These are phyloP conservation scores for Lasioglossum lativentre DNA, from an alignment of 2,888 invertebrate genomes.

Conservation along the genomic window DNA sequence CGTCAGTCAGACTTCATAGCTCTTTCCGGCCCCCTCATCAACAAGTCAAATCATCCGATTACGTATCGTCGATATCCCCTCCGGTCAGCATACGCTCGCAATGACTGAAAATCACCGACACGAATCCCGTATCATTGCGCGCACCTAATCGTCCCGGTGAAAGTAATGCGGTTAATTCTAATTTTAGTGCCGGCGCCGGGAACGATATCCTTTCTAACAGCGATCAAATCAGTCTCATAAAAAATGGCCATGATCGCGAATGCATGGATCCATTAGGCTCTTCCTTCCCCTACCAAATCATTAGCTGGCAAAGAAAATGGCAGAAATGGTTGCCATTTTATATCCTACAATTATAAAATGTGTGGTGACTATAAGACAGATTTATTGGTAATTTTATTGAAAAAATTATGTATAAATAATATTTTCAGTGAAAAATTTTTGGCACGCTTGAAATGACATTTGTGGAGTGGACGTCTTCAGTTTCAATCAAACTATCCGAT, in stretches of 20 bases:
- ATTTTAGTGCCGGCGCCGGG: conserved; percentile 26
- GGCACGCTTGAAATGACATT: too few relatives aligned
- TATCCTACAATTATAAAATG: too few relatives aligned
- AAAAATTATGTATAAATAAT: too few relatives aligned
- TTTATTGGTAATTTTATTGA: too few relatives aligned
- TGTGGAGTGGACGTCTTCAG: too few relatives aligned
- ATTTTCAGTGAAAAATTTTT: too few relatives aligned
- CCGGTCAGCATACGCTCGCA: not conserved
- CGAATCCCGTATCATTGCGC: conserved; percentile 3
- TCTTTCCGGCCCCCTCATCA: not conserved
- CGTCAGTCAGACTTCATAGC: not conserved
- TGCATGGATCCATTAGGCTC: too few relatives aligned
- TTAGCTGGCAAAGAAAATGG: not conserved
- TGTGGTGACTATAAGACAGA: too few relatives aligned
- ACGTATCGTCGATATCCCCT: not conserved
- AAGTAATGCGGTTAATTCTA: conserved; percentile 39
- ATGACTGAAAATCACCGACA: not conserved
- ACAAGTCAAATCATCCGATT: conserved; percentile 15
- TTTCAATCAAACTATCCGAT: too few relatives aligned
- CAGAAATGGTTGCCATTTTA: not conserved
- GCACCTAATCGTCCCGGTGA: conserved; percentile 26
- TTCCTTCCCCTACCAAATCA: not conserved
- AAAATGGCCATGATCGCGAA: not conserved
- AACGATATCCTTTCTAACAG: conserved; percentile 16
- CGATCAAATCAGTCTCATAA: not conserved